Percentiles rank a stretch among this genome's conserved stretches.
These are phyloP conservation scores for Seira musarum DNA, from an alignment of 2,888 invertebrate species.

Conservation along the genomic window DNA sequence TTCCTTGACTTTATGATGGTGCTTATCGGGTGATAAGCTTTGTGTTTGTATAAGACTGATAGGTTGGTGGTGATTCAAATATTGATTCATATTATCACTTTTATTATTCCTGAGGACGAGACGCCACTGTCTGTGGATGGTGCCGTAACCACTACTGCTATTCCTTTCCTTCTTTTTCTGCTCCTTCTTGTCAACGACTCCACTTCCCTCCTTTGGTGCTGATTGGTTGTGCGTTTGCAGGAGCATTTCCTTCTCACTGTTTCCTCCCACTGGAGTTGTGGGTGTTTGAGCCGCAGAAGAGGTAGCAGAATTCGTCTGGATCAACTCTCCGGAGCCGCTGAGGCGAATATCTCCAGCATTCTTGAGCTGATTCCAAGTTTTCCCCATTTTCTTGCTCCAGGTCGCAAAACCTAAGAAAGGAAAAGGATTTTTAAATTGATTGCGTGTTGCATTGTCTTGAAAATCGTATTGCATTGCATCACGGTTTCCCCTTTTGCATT, in stretches of 20 bases:
- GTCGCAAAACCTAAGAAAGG: conserved; percentile 66
- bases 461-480: no score
- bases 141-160: conserved; percentile 32
- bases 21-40: conserved; percentile 4
- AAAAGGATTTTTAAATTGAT: conserved; percentile 19
- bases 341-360: conserved; percentile 60
- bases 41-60: conserved; percentile 25
- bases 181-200: conserved; percentile 14
- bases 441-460: conserved; percentile 10
- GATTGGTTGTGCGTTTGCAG: neutral
- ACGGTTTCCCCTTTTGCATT: no score
- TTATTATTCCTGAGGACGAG: conserved; percentile 59
- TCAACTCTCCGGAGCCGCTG: conserved; percentile 40
- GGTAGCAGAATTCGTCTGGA: conserved; percentile 15
- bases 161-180: conserved; percentile 14
- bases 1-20: neutral
- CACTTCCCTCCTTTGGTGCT: conserved; percentile 8
- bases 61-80: conserved; percentile 27
- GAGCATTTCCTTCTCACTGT: neutral
- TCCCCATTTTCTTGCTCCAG: conserved; percentile 70
- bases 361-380: conserved; percentile 69
- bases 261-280: conserved; percentile 20
- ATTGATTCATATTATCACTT: conserved; percentile 28
- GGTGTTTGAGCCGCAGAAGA: conserved; percentile 31
- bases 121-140: conserved; percentile 64